Evolutionary conservation across 2,113 vertebrate species (phyloP), one percentile per base, ranked within the genome.

Genomic region (Mesitornis unicolor): DNA sequence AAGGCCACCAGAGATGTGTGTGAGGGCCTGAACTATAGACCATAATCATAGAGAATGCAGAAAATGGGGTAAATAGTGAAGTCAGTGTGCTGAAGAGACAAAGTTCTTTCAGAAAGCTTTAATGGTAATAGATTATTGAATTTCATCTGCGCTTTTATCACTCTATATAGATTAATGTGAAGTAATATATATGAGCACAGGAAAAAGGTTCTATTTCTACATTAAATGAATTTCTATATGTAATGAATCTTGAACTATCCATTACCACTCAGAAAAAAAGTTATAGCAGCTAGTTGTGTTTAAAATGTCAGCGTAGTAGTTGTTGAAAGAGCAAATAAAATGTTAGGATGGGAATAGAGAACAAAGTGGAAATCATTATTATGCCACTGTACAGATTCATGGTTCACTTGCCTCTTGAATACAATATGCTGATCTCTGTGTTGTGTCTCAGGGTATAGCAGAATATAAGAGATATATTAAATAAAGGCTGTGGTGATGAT

Each of bases 81-180:
- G 36, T 48, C 33, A 36, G 42, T 54, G 50, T 69, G 80, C 42
- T 83, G 60, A 77, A 87, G 40, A 57, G 54, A 60, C 7, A 57
- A 71, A 81, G 31, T 59, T 84, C 21, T 84, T 90, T 74, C 31
- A 74, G 38, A 84, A 89, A 86, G 73, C 83, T 90, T 81, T 96
- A 81, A 71, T 87, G 60, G 38, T 96, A 95, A 87, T 81, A 93
- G 91, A 75, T 81, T 31, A 89, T 95, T 81, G 76, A 87, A 95
- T 92, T 95, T 95, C 25, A 63, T 74, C 80, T 87, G 10, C 68
- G 50, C 0, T 84, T 95, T 93, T 92, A 93, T 93, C 40, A 48
- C 64, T 67, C 31, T 59, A 7, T 69, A n/a, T 73, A 80, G 71
- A 80, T 95, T 94, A 86, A 88, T 86, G 65, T 69, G 59, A 92